These are phyloP conservation scores for Danio kyathit DNA, from an alignment of 2,797 vertebrate species.

Conservation along the genomic window DNA sequence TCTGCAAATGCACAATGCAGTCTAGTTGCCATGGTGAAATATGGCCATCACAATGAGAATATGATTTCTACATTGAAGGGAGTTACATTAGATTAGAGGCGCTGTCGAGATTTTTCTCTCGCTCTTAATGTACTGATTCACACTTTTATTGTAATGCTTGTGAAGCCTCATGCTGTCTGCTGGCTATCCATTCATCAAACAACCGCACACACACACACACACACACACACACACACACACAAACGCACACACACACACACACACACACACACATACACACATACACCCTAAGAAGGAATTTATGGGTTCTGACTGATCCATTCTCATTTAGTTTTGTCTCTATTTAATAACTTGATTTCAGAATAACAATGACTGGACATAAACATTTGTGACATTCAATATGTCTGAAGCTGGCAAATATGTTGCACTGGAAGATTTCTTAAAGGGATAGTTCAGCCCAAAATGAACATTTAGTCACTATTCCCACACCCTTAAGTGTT, in stretches of 20 bases:
- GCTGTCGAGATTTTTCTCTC: not conserved
- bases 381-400: slow-evolving; percentile 4
- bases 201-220: not conserved
- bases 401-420: not conserved
- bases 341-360: slow-evolving; percentile 4
- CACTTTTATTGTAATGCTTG: not conserved
- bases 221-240: not conserved
- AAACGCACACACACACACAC: not conserved
- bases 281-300: not conserved
- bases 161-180: not conserved
- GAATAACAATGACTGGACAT: not conserved
- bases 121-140: slow-evolving; percentile 7
- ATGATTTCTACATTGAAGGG: slow-evolving; percentile 12
- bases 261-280: not conserved
- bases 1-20: slow-evolving; percentile 13
- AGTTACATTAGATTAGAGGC: slow-evolving; percentile 13
- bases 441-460: no score
- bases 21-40: slow-evolving; percentile 53
- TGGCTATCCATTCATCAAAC: not conserved
- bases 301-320: not conserved
- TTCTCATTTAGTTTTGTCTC: slow-evolving; percentile 18
- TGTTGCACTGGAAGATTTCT: not conserved
- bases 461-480: no score
- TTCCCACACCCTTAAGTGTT: no score
- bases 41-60: slow-evolving; percentile 32